Conservation (phyloP, 2,797 vertebrate species). For the Parauchenoglanis punctatus region DNA sequence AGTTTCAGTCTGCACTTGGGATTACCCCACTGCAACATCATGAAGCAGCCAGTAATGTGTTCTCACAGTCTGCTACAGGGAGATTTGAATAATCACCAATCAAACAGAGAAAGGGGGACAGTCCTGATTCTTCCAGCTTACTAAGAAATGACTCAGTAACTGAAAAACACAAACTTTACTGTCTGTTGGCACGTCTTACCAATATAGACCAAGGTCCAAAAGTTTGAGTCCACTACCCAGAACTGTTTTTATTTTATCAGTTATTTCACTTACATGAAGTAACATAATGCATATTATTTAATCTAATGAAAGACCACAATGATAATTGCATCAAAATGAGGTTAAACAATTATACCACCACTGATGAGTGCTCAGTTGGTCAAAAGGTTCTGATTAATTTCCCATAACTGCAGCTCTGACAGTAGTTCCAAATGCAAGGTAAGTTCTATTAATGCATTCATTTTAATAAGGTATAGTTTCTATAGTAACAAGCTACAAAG, state of each 20-base stretch:
- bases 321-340: not conserved
- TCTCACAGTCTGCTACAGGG: conserved; percentile 5
- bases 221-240: not conserved
- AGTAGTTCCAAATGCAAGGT: not conserved
- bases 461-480: not conserved
- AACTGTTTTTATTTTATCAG: not conserved
- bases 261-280: not conserved
- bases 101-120: conserved; percentile 54
- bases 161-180: conserved; percentile 18
- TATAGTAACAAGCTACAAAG: not conserved
- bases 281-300: not conserved
- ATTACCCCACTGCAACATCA: conserved; percentile 35
- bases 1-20: conserved; percentile 32
- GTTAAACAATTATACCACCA: not conserved
- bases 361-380: not conserved
- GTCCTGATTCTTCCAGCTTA: conserved; percentile 42
- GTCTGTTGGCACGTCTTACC: conserved; percentile 19
- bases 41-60: conserved; percentile 10
- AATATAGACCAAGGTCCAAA: not conserved
- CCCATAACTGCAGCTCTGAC: not conserved
- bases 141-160: conserved; percentile 44
- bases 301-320: not conserved
- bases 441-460: too few species aligned
- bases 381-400: not conserved
- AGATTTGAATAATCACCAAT: conserved; percentile 53